Evolutionary conservation across 2,113 vertebrate genomes (phyloP).

Genomic region (Oncorhynchus keta): DNA sequence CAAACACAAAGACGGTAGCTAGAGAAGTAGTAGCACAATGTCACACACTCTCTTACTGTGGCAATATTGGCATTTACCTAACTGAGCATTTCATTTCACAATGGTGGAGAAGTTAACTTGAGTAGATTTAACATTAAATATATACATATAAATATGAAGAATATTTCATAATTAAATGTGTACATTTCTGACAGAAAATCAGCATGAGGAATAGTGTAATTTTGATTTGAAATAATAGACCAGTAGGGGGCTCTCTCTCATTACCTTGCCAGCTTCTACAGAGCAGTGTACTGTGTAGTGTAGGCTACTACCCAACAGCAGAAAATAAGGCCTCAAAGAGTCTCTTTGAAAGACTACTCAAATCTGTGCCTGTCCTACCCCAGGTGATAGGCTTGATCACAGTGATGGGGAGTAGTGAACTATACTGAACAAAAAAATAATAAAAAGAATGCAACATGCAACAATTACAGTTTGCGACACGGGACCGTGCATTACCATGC

Average conservation of each 20-base stretch:
- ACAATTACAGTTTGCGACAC: neutral
- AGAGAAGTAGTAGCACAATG: neutral
- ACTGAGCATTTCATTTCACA: neutral
- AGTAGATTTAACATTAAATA: neutral
- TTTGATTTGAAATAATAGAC: neutral
- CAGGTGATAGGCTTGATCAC: too few species aligned
- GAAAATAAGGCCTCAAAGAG: too few species aligned
- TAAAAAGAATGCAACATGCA: too few species aligned
- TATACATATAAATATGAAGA: neutral
- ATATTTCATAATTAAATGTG: neutral
- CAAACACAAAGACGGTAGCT: neutral
- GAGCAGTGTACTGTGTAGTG: too few species aligned
- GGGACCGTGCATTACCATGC: too few species aligned
- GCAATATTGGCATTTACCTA: neutral
- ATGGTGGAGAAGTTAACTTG: neutral
- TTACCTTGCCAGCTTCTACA: neutral
- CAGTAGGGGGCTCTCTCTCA: slow-evolving; percentile 21
- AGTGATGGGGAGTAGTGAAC: too few species aligned
- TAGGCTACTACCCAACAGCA: too few species aligned
- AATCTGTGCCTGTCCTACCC: too few species aligned
- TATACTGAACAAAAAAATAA: too few species aligned
- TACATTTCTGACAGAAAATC: neutral
- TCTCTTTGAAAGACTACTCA: too few species aligned
- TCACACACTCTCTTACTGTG: neutral
- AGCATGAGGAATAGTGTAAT: neutral